Evolutionary conservation across 2,113 vertebrate genomes (phyloP).

Genomic region (Psephotus haematonotus): DNA sequence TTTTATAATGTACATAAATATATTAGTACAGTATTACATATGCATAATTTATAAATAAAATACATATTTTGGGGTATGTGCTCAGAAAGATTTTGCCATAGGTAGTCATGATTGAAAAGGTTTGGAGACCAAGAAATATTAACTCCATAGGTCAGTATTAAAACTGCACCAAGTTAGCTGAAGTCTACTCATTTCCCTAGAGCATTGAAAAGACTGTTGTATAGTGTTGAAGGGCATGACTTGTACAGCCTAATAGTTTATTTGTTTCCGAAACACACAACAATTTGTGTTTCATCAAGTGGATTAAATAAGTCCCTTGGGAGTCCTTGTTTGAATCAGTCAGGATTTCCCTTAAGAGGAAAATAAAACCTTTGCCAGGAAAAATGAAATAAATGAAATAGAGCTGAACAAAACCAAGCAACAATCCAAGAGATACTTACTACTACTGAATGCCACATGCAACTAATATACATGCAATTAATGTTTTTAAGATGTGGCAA

Average conservation of each 20-base stretch:
- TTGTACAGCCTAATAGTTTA: neutral
- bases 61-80: fast-evolving
- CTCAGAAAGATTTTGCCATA: neutral
- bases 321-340: neutral
- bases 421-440: neutral
- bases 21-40: neutral
- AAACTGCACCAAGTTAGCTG: neutral
- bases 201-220: too few relatives aligned
- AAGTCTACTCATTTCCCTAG: neutral
- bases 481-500: neutral
- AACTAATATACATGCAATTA: neutral
- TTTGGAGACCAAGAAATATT: neutral
- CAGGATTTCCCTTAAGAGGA: conserved; percentile 3
- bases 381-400: neutral
- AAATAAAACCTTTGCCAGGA: conserved; percentile 12
- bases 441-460: neutral
- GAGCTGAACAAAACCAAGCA: neutral
- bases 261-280: neutral
- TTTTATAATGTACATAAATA: neutral
- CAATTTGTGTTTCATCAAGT: neutral
- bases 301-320: neutral
- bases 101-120: neutral
- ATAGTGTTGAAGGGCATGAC: neutral
- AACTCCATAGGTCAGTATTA: neutral
- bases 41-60: neutral